A percentile compares a stretch with the other conserved stretches of the same genome.
These are phyloP conservation scores for Sorex araneus DNA, from an alignment of 2,113 vertebrate species.

Conservation along the genomic window DNA sequence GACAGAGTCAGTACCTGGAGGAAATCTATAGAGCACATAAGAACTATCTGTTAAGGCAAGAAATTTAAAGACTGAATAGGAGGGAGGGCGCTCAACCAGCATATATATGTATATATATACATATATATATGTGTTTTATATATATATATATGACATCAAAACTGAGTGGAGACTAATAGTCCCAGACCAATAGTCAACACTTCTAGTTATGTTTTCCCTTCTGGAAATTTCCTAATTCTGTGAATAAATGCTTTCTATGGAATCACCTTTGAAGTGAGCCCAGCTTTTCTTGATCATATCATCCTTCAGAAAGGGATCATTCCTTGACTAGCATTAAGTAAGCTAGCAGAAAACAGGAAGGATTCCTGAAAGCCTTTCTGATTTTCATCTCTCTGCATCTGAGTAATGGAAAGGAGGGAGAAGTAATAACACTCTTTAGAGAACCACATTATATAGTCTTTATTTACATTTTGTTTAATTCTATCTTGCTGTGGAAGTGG, in stretches of 20 bases:
- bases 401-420: background rate
- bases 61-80: background rate
- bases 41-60: background rate
- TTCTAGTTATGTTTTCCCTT: background rate
- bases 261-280: background rate
- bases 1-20: background rate
- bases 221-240: background rate
- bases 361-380: background rate
- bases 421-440: background rate
- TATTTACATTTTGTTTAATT: background rate
- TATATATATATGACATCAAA: background rate
- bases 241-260: background rate
- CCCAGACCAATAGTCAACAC: background rate
- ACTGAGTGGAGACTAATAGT: background rate
- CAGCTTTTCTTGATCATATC: background rate
- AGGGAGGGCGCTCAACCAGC: background rate
- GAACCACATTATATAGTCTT: background rate
- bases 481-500: background rate
- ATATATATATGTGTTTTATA: no score
- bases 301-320: background rate
- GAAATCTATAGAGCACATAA: background rate
- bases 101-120: no score
- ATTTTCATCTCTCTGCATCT: background rate
- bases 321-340: background rate
- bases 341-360: background rate